Conservation (phyloP, 2,113 vertebrate genomes). For the Pandion haliaetus region DNA sequence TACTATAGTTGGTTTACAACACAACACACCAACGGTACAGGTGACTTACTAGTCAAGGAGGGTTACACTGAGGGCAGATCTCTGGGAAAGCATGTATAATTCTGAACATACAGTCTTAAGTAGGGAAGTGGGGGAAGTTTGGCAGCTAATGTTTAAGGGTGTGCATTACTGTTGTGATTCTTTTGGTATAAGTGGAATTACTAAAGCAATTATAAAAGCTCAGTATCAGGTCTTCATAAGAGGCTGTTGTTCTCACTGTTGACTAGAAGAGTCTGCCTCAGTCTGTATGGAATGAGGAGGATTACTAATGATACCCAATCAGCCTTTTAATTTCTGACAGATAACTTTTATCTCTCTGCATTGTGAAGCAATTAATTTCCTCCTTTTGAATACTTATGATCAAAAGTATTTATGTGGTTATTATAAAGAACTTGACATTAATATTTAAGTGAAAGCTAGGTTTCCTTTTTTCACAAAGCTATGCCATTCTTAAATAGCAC, state of each 20-base stretch:
- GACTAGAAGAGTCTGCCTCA: neutral
- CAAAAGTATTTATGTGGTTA: neutral
- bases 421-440: neutral
- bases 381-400: neutral
- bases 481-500: neutral
- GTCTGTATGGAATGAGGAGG: neutral
- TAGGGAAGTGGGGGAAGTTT: rapidly evolving
- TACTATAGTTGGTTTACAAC: neutral
- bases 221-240: neutral
- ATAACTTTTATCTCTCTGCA: neutral
- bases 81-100: neutral
- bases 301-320: rapidly evolving
- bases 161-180: neutral
- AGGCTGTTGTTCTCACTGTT: neutral
- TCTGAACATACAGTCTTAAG: neutral
- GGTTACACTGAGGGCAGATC: neutral
- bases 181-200: neutral
- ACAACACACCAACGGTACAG: neutral
- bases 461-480: neutral
- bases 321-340: neutral
- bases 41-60: neutral
- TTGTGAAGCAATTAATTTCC: neutral
- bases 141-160: neutral
- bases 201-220: neutral
- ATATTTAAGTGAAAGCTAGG: neutral